Base-by-base conservation (phyloP, 2,888 invertebrate genomes). In the Chrysina gloriosa region DNA sequence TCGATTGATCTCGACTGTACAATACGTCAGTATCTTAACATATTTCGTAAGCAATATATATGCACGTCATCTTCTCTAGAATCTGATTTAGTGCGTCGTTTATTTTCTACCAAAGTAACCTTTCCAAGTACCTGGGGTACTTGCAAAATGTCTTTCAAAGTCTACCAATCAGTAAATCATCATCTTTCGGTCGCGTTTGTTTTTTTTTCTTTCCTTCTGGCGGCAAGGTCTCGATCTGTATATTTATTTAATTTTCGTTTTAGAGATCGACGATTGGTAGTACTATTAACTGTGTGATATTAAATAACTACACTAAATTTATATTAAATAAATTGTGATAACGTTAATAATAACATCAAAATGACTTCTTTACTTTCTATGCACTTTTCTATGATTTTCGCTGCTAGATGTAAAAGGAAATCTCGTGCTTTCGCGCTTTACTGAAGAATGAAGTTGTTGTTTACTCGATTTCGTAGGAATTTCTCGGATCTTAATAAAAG, bases 301-400 rank as follows among this genome's bases (percentile, higher is more conserved):
- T 39, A 58, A 58, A 58, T 58, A 58, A 58, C 36, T 54, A 39
- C 56, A 58, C 56, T 58, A 58, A 58, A 52, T 52, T 42, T 29
- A 52, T 52, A 52, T 52, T 52, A 16, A 52, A 52, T 52, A 52
- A 52, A 58, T 58, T 58, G 56, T 58, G 56, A 58, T 58, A 58
- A 56, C 56, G 14, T 56, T 23, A 34, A 56, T 56, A 36, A 39
- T 36, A 50, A 56, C 56, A 36, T 34, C 56, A 56, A 36, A 36
- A n/a, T 50, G 34, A 21, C 21, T 36, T 56, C 23, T 36, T 39
- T 56, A 36, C 34, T 56, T 56, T 56, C 29, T 27, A 50, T 14
- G 27, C 56, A 48, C 48, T 23, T 25, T 7, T 7, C 14, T 48
- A 48, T 48, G 48, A 48, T 48, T 48, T 23, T 9, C 23, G 48